Conservation (phyloP, 2,888 invertebrate genomes). For the Tenthredo scrophulariae region DNA sequence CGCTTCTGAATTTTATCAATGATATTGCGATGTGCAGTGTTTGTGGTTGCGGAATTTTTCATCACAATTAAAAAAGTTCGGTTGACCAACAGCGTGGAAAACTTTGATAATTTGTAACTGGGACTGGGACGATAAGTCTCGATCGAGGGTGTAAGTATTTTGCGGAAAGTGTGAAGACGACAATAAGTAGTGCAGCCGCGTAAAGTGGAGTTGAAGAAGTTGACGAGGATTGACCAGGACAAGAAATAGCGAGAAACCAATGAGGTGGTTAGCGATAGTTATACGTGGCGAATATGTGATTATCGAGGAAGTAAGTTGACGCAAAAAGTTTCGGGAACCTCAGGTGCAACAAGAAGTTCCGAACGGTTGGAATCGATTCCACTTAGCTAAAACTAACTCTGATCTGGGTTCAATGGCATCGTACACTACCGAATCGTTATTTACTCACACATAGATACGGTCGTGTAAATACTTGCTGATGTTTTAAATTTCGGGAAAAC, state of each 20-base stretch:
- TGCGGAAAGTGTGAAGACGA: neutral
- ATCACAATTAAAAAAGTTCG: too few species aligned
- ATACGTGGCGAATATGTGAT: constrained; percentile 10
- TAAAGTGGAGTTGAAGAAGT: neutral
- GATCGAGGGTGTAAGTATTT: neutral
- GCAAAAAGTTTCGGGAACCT: neutral
- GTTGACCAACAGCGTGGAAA: neutral
- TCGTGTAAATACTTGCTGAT: neutral
- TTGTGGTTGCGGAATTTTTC: too few species aligned
- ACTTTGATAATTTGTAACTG: neutral
- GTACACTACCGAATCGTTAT: neutral
- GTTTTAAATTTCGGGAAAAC: neutral
- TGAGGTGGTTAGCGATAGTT: constrained; percentile 11
- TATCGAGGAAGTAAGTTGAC: neutral
- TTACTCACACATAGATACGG: neutral
- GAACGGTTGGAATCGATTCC: neutral
- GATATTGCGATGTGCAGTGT: neutral
- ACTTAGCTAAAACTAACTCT: constrained; percentile 9
- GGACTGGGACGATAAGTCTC: too few species aligned
- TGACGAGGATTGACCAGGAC: neutral
- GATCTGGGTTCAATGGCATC: constrained; percentile 2
- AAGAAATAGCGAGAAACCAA: neutral
- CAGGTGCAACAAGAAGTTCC: neutral
- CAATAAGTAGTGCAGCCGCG: neutral
- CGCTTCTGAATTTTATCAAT: neutral